Evolutionary conservation across 2,888 invertebrate genomes (phyloP).

Genomic region (Pseudeuparius sepicola): DNA sequence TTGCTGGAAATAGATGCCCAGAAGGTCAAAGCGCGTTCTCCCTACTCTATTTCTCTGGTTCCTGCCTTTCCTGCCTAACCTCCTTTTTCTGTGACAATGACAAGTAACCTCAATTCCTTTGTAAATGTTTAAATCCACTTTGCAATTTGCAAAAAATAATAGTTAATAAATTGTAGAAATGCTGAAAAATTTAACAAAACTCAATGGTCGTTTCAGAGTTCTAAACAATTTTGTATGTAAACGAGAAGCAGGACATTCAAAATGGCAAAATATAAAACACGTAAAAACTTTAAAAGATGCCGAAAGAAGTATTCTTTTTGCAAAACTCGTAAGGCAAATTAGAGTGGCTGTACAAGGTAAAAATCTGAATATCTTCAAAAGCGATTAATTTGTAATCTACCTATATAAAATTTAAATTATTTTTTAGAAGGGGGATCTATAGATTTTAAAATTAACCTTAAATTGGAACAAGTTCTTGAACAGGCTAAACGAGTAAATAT

Average conservation of each 20-base stretch:
- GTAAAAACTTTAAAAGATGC: conserved; percentile 56
- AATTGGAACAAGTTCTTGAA: conserved; percentile 49
- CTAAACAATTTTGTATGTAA: conserved; percentile 22
- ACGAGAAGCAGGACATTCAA: conserved; percentile 58
- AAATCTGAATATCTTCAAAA: conserved; percentile 1
- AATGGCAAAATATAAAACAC: conserved; percentile 69
- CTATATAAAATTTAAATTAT: conserved; percentile 11
- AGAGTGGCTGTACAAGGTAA: conserved; percentile 52
- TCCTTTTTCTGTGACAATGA: no score
- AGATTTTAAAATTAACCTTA: conserved; percentile 50
- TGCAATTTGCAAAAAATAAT: no score
- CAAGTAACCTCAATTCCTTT: no score
- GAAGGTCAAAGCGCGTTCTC: no score
- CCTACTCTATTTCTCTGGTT: no score
- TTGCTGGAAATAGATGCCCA: no score
- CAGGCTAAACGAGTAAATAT: conserved; percentile 52
- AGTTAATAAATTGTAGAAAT: no score
- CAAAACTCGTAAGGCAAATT: conserved; percentile 44
- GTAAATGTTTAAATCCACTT: no score
- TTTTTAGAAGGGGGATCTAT: conserved; percentile 47
- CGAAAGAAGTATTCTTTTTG: conserved; percentile 42
- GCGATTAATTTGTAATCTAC: neutral
- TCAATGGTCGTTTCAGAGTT: no score
- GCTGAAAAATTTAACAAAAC: no score
- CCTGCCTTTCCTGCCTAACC: no score